These are phyloP conservation scores for Ictalurus furcatus DNA, from an alignment of 2,113 vertebrate genomes.

Conservation along the genomic window DNA sequence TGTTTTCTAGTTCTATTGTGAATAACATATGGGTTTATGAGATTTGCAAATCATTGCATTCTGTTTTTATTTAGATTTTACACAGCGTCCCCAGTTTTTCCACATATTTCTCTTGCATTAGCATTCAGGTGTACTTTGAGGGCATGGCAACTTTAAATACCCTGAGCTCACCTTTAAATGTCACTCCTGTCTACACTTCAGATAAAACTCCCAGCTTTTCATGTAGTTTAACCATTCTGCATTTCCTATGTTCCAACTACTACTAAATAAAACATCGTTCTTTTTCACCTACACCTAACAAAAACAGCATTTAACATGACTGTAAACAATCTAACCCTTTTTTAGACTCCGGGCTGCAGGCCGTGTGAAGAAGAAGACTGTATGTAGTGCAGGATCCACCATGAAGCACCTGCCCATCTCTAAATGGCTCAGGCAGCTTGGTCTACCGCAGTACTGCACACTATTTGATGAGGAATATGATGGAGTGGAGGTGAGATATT, in stretches of 20 bases:
- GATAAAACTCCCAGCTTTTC: too few species aligned
- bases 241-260: background rate
- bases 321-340: background rate
- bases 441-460: slow-evolving; percentile 72
- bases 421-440: slow-evolving; percentile 77
- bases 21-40: too few species aligned
- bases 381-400: background rate
- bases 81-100: background rate
- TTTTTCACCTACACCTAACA: background rate
- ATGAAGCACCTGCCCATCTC: slow-evolving; percentile 79
- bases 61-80: too few species aligned
- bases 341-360: background rate
- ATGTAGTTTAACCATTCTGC: background rate
- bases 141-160: background rate
- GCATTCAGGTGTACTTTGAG: background rate
- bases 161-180: background rate
- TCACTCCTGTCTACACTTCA: background rate
- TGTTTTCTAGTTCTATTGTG: too few species aligned
- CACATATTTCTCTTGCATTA: background rate
- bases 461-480: slow-evolving; percentile 76
- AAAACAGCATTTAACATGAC: background rate
- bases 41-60: too few species aligned
- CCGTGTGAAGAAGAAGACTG: slow-evolving; percentile 4
- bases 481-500: slow-evolving; percentile 73
- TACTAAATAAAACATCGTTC: background rate